phyloP scores from a whole-genome alignment of 2,797 vertebrate species.

The Pipistrellus kuhlii region DNA sequence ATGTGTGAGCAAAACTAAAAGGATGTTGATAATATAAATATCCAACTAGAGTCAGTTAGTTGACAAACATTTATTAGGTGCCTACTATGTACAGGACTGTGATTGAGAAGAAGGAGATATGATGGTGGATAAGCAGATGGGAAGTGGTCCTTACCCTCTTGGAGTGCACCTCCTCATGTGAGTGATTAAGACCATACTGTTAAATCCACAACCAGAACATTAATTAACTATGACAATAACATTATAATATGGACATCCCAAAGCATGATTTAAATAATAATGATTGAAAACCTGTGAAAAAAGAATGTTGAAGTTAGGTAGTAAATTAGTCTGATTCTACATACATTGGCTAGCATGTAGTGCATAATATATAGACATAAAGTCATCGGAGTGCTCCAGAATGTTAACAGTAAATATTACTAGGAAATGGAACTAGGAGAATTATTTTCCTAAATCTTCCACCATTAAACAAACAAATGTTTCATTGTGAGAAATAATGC shows the following conservation, averaged over 20 bases:
- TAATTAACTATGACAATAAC: neutral
- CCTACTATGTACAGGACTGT: accelerated
- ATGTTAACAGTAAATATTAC: neutral
- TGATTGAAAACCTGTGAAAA: neutral
- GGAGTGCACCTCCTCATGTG: neutral
- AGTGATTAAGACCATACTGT: neutral
- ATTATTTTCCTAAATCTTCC: neutral
- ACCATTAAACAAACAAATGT: neutral
- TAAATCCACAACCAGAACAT: neutral
- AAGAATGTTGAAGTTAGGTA: neutral
- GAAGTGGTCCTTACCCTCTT: neutral
- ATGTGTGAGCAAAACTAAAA: neutral
- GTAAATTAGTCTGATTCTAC: neutral
- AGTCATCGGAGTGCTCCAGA: neutral
- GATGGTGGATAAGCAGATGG: neutral
- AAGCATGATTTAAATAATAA: constrained; percentile 10
- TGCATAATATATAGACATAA: neutral
- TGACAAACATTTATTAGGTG: neutral
- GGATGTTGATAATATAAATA: neutral
- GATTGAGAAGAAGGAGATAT: neutral
- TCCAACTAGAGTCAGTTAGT: neutral
- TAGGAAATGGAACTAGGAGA: neutral
- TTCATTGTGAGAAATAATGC: neutral
- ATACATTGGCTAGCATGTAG: neutral
- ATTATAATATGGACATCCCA: neutral